phyloP scores from a whole-genome alignment of 2,113 vertebrate genomes.

The Callocephalon fimbriatum region DNA sequence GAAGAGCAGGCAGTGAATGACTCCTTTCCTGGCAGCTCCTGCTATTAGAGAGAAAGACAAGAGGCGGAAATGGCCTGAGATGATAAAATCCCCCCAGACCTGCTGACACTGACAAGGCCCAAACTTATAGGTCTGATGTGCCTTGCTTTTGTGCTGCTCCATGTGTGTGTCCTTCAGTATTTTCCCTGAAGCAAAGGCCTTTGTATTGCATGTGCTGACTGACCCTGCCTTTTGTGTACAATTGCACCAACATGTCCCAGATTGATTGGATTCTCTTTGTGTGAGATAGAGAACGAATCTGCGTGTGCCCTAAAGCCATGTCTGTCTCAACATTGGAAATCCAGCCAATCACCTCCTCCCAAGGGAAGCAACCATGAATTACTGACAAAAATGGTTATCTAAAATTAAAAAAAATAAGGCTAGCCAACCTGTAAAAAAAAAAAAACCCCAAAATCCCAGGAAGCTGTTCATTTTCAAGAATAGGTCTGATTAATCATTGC shows the following conservation, averaged over 20 bases:
- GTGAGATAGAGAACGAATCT: background rate
- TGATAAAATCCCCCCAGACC: background rate
- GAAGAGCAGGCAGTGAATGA: background rate
- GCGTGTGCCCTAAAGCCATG: background rate
- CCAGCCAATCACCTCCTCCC: fast-evolving
- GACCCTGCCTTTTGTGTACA: background rate
- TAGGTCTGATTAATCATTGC: background rate
- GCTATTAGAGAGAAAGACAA: background rate
- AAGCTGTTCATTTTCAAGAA: background rate
- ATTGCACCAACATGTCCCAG: background rate
- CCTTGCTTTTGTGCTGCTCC: background rate
- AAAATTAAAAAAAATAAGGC: background rate
- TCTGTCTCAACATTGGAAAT: background rate
- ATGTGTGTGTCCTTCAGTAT: background rate
- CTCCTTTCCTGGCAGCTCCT: background rate
- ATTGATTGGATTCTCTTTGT: background rate
- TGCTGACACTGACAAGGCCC: background rate
- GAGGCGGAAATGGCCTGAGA: background rate
- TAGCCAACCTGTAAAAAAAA: background rate
- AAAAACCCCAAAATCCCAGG: background rate
- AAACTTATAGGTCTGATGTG: background rate
- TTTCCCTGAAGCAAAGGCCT: background rate
- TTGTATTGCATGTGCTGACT: background rate
- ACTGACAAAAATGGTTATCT: background rate
- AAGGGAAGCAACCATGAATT: background rate